Evolutionary conservation across 1,140 invertebrate genomes (phyloP).

Genomic region (Leptinotarsa undecemlineata): DNA sequence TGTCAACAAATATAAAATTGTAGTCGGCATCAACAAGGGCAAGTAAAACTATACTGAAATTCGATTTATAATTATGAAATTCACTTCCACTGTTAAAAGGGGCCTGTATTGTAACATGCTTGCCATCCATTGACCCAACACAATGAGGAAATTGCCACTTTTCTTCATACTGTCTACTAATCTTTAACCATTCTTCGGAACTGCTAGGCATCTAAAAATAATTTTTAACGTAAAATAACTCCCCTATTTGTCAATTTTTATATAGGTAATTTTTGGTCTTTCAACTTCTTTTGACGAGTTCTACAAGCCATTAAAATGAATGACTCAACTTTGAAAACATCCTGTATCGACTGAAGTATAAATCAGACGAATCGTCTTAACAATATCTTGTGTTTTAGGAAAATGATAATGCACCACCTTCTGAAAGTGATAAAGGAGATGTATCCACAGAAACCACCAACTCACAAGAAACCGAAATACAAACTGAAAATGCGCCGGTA

Average conservation of each 20-base stretch:
- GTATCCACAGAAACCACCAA: not conserved
- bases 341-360: too few relatives aligned
- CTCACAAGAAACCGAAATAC: conserved; percentile 7
- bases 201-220: not conserved
- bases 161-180: conserved; percentile 15
- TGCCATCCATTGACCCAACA: conserved; percentile 30
- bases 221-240: not conserved
- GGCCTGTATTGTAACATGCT: conserved; percentile 24
- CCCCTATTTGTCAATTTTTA: too few relatives aligned
- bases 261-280: too few relatives aligned
- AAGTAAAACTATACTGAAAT: conserved; percentile 32
- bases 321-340: too few relatives aligned
- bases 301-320: too few relatives aligned
- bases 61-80: conserved; percentile 31
- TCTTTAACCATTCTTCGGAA: conserved; percentile 7
- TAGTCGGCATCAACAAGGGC: conserved; percentile 28
- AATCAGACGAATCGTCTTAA: too few relatives aligned
- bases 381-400: not conserved
- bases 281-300: too few relatives aligned
- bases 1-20: conserved; percentile 51
- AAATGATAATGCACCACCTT: not conserved
- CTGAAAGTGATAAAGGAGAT: not conserved
- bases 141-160: conserved; percentile 27
- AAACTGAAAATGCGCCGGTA: conserved; percentile 8
- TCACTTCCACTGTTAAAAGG: conserved; percentile 31